Conservation (phyloP, 2,113 vertebrate species). For the Psephotus haematonotus region DNA sequence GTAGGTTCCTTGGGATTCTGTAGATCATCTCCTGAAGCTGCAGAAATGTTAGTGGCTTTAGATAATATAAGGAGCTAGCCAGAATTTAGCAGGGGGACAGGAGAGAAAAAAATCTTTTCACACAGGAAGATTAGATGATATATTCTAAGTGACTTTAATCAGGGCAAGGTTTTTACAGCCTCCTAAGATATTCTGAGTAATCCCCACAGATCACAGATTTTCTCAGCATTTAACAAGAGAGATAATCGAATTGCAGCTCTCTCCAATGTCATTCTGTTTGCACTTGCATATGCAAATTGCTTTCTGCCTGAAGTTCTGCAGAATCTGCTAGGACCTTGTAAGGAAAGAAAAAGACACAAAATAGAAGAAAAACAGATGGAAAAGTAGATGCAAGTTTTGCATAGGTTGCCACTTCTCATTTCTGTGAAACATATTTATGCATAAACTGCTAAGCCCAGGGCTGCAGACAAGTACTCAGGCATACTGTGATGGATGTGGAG, state of each 20-base stretch:
- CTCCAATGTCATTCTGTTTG: neutral
- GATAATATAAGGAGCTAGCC: neutral
- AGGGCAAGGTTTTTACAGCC: neutral
- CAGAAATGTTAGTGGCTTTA: neutral
- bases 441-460: neutral
- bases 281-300: constrained; percentile 11
- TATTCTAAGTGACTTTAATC: constrained; percentile 26
- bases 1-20: constrained; percentile 44
- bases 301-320: neutral
- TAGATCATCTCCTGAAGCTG: constrained; percentile 41
- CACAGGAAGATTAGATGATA: neutral
- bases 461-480: constrained; percentile 15
- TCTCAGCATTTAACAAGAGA: constrained; percentile 12
- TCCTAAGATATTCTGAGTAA: constrained; percentile 1
- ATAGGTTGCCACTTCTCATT: constrained; percentile 19
- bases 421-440: neutral
- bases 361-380: constrained; percentile 34
- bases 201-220: constrained; percentile 24
- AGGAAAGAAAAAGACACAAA: neutral
- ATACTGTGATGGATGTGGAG: neutral
- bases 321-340: neutral
- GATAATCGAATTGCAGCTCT: neutral
- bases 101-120: neutral
- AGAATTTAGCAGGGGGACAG: neutral
- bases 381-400: neutral